These are phyloP conservation scores for Agrotis clavis DNA, from an alignment of 2,888 invertebrate species.

Conservation along the genomic window DNA sequence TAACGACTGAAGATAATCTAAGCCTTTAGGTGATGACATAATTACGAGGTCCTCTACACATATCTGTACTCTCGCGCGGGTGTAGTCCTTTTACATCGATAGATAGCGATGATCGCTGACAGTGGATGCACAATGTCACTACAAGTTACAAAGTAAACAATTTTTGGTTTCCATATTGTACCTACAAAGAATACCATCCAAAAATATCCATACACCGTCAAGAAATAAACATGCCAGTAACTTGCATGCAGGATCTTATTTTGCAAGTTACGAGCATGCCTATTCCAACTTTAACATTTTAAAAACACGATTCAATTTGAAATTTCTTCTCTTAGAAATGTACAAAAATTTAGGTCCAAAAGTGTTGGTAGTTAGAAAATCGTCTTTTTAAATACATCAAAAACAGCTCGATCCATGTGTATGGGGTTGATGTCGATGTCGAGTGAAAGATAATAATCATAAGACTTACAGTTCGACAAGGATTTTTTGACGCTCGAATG, in stretches of 20 bases:
- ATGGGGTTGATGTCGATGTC: slow-evolving; percentile 65
- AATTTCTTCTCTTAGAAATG: slow-evolving; percentile 66
- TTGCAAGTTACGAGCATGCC: neutral
- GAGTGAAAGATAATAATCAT: slow-evolving; percentile 49
- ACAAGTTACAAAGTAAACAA: slow-evolving; percentile 79
- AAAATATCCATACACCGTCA: slow-evolving; percentile 76
- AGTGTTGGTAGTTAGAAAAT: slow-evolving; percentile 66
- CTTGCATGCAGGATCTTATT: no score
- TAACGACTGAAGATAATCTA: no score
- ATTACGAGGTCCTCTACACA: neutral
- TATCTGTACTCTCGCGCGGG: slow-evolving; percentile 7
- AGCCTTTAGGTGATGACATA: neutral
- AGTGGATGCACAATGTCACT: slow-evolving; percentile 67
- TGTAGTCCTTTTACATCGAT: slow-evolving; percentile 23
- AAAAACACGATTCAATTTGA: slow-evolving; percentile 34
- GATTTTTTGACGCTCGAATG: neutral
- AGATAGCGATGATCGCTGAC: slow-evolving; percentile 29
- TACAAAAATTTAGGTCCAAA: slow-evolving; percentile 76
- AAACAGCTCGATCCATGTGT: slow-evolving; percentile 54
- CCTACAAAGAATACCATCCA: slow-evolving; percentile 82
- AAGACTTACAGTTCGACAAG: slow-evolving; percentile 40
- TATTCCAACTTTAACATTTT: neutral
- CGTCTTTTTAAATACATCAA: slow-evolving; percentile 60
- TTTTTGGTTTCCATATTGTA: slow-evolving; percentile 87
- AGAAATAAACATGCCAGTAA: neutral